Evolutionary conservation across 1,140 invertebrate genomes (phyloP), one percentile per base, ranked within the genome.

Genomic region (Atta colombica): DNA sequence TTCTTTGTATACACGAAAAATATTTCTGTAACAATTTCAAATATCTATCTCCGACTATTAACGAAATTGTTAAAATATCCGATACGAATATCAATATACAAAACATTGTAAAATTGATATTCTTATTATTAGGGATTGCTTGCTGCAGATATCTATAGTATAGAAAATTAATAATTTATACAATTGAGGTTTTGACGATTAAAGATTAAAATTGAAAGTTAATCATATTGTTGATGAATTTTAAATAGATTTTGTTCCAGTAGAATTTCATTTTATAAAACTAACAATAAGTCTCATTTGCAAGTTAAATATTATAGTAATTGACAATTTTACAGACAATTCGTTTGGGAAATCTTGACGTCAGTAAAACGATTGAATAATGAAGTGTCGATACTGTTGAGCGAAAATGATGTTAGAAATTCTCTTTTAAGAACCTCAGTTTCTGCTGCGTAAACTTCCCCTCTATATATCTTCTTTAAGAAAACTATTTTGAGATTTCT

Each of bases 351-450:
- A 49, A 77, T 61, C 3, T 77, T 77, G 55, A 61, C 55, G 74
- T 77, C 74, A 77, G 74, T 10, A 35, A n/a, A 77, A 61, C 1
- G 16, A 14, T 5, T 77, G 35, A 77, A 77, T 77, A 77, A 77
- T 77, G 31, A 77, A 77, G 31, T 61, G 55, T 77, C 55, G 74
- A 77, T 77, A 39, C 35, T 58, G 18, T 31, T 72, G 53, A 74
- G 28, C 53, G 31, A 39, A 60, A 55, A 60, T 77, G 53, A 60
- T 60, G 31, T 77, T 10, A 77, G 55, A 77, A 77, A 77, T 77
- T 77, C 74, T 61, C 35, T 61, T 77, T 77, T 12, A 21, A 55
- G 55, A 77, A 45, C 21, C 74, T 58, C n/a, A 75, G 18, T 58
- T 75, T 58, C 16, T 6, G 31, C 28, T 65, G 18, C 21, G 39